These are phyloP conservation scores for Parotia lawesii DNA, from an alignment of 2,113 vertebrate genomes.

Conservation along the genomic window DNA sequence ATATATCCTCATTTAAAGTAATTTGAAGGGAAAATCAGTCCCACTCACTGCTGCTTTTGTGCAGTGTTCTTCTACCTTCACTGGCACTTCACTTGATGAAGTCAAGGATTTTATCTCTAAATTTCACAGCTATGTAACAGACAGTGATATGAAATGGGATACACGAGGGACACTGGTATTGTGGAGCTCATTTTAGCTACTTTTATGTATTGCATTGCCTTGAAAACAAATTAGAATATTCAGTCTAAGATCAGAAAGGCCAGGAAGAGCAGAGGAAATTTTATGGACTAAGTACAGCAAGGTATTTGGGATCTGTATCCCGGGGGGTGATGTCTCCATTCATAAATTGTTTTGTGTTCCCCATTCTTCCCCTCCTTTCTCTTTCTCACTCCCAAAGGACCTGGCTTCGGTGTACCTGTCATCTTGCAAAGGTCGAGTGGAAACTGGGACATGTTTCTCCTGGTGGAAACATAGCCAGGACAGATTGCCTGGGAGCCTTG, in stretches of 20 bases:
- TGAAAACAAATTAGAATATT: background rate
- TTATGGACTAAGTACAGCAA: background rate
- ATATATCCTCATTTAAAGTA: background rate
- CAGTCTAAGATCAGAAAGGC: background rate
- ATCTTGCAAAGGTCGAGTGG: background rate
- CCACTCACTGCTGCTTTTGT: background rate
- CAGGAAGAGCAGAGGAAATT: background rate
- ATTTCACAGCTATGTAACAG: background rate
- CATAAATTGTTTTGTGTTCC: background rate
- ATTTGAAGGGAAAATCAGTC: background rate
- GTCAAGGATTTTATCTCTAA: background rate
- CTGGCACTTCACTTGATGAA: background rate
- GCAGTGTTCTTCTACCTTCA: background rate
- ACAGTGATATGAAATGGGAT: background rate
- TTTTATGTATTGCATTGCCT: background rate
- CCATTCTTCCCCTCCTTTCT: background rate
- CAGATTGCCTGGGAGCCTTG: background rate
- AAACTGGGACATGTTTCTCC: accelerated
- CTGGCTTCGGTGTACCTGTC: background rate
- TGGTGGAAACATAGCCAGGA: background rate
- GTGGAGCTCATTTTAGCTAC: background rate
- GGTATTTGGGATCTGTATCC: background rate
- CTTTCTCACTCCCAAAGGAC: background rate
- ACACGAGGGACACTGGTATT: background rate
- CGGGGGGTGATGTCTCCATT: background rate